Evolutionary conservation across 1,140 invertebrate genomes (phyloP).

Genomic region (Sminthurides bifidus): DNA sequence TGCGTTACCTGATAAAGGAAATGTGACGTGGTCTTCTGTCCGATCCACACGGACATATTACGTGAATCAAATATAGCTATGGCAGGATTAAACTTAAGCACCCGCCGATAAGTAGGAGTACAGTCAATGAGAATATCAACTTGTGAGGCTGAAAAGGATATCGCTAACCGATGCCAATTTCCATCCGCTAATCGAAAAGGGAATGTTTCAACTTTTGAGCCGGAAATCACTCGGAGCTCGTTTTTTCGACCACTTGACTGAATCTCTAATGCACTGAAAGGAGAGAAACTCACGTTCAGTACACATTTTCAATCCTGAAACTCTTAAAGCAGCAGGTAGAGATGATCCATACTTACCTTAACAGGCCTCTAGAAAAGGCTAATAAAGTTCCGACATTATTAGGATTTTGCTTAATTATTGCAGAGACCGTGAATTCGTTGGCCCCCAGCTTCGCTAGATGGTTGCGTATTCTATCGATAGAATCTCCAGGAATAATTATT

Average conservation of each 20-base stretch:
- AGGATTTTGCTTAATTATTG: conserved; percentile 60
- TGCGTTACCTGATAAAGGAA: conserved; percentile 70
- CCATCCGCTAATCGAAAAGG: conserved; percentile 71
- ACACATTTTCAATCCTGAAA: not conserved
- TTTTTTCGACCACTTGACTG: conserved; percentile 77
- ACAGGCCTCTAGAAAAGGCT: conserved; percentile 50
- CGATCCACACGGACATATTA: conserved; percentile 63
- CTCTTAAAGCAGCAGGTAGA: not conserved
- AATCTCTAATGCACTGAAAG: conserved; percentile 68
- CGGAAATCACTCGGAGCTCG: conserved; percentile 56
- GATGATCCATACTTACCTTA: conserved; percentile 32
- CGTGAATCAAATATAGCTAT: conserved; percentile 27
- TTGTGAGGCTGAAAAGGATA: conserved; percentile 67
- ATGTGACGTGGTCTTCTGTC: conserved; percentile 70
- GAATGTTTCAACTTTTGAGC: conserved; percentile 69
- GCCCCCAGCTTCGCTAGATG: conserved; percentile 20
- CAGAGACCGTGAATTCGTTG: conserved; percentile 63
- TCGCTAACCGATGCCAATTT: conserved; percentile 70
- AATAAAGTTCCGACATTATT: conserved; percentile 69
- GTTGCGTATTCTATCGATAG: conserved; percentile 27
- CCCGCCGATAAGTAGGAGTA: conserved; percentile 54
- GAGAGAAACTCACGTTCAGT: too few relatives aligned
- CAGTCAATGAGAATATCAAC: conserved; percentile 75
- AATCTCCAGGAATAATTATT: conserved; percentile 48
- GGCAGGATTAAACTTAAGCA: conserved; percentile 31